These are phyloP conservation scores for Trinectes maculatus DNA, from an alignment of 2,113 vertebrate species.

Conservation along the genomic window DNA sequence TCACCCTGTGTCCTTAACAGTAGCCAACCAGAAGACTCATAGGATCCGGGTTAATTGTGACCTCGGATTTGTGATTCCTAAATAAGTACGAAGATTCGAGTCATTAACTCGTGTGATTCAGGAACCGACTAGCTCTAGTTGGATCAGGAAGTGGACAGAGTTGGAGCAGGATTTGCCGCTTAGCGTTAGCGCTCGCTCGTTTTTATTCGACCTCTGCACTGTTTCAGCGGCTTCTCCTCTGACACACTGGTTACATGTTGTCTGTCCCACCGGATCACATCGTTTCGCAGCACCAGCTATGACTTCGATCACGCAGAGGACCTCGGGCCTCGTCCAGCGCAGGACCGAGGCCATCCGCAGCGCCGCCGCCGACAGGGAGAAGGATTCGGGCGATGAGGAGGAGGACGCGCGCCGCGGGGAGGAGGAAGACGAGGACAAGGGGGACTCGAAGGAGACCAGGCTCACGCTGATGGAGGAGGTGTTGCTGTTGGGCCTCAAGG, in stretches of 20 bases:
- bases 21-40: too few relatives aligned
- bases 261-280: constrained; percentile 30
- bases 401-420: constrained; percentile 87
- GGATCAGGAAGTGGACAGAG: constrained; percentile 78
- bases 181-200: too few relatives aligned
- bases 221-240: constrained; percentile 9
- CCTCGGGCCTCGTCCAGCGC: constrained; percentile 95
- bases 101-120: too few relatives aligned
- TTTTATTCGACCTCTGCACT: constrained; percentile 16
- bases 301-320: constrained; percentile 91
- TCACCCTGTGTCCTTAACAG: too few relatives aligned
- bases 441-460: constrained; percentile 95
- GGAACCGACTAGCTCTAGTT: too few relatives aligned
- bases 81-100: too few relatives aligned
- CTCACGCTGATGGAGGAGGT: constrained; percentile 98
- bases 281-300: constrained; percentile 75
- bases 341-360: constrained; percentile 93
- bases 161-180: constrained; percentile 51
- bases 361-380: constrained; percentile 88
- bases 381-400: constrained; percentile 82
- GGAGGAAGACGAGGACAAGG: constrained; percentile 91
- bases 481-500: constrained; percentile 95
- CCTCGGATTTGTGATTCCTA: too few relatives aligned
- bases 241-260: constrained; percentile 55
- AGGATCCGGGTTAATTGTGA: too few relatives aligned